These are phyloP conservation scores for Zonotrichia albicollis DNA, from an alignment of 2,797 vertebrate genomes.

Conservation along the genomic window DNA sequence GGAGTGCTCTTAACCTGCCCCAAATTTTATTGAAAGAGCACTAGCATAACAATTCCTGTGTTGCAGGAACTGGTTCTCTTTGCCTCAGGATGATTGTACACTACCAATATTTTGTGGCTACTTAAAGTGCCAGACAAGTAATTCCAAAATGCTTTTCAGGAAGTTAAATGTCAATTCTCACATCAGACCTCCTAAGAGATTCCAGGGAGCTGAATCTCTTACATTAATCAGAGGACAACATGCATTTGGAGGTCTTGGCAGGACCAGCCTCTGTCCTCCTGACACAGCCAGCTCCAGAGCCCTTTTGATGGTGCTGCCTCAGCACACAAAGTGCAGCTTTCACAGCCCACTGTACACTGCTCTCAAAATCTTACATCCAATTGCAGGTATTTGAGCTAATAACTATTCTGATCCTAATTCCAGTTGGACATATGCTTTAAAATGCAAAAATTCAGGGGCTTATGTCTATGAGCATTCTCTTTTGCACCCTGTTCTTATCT, in stretches of 20 bases:
- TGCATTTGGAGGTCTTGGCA: background rate
- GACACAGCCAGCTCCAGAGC: background rate
- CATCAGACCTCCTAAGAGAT: background rate
- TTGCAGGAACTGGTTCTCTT: background rate
- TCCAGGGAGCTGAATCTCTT: background rate
- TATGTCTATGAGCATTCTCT: background rate
- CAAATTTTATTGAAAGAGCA: background rate
- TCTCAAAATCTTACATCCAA: background rate
- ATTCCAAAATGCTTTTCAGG: background rate
- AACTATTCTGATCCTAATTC: background rate
- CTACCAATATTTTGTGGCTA: background rate
- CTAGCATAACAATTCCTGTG: background rate
- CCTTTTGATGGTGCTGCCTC: background rate
- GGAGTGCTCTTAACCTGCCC: background rate
- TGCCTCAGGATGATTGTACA: background rate
- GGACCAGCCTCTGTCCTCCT: background rate
- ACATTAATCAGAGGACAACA: background rate
- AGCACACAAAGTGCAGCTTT: background rate
- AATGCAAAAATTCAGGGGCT: background rate
- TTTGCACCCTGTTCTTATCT: background rate
- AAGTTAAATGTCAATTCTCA: background rate
- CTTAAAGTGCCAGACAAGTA: background rate
- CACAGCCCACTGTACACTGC: background rate
- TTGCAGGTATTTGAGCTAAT: background rate
- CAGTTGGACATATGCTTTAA: background rate